These are phyloP conservation scores for Mythimna albipuncta DNA, from an alignment of 2,888 invertebrate genomes.

Conservation along the genomic window DNA sequence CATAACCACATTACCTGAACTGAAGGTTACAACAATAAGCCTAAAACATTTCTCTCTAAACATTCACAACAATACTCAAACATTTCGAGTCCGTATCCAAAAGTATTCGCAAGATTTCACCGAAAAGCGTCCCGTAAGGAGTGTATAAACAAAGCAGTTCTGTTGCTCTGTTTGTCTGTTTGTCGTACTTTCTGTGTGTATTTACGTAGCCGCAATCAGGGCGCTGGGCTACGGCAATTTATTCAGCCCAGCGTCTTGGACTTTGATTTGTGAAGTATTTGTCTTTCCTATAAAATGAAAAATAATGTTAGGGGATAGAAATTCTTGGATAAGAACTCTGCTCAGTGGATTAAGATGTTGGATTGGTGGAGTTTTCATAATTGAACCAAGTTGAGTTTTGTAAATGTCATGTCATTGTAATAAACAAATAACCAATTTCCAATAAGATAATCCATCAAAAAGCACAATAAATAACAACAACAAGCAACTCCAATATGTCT, in stretches of 20 bases:
- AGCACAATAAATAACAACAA: not conserved
- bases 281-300: conserved; percentile 67
- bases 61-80: conserved; percentile 42
- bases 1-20: not conserved
- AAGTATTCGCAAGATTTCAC: conserved; percentile 56
- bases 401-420: not conserved
- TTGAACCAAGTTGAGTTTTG: not conserved
- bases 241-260: conserved; percentile 70
- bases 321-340: conserved; percentile 12
- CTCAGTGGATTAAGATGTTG: conserved; percentile 1
- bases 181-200: conserved; percentile 60
- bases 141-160: conserved; percentile 49
- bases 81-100: conserved; percentile 18
- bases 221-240: conserved; percentile 60
- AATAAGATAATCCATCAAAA: not conserved
- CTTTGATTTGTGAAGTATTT: conserved; percentile 73
- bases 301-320: conserved; percentile 53
- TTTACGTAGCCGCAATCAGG: conserved; percentile 66
- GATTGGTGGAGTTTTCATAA: not conserved
- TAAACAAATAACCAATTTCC: not conserved
- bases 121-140: conserved; percentile 48
- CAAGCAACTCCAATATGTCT: not conserved
- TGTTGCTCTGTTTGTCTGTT: conserved; percentile 61
- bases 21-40: not conserved
- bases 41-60: conserved; percentile 1